Conservation (phyloP, 2,113 vertebrate species). For the Saccopteryx leptura region DNA sequence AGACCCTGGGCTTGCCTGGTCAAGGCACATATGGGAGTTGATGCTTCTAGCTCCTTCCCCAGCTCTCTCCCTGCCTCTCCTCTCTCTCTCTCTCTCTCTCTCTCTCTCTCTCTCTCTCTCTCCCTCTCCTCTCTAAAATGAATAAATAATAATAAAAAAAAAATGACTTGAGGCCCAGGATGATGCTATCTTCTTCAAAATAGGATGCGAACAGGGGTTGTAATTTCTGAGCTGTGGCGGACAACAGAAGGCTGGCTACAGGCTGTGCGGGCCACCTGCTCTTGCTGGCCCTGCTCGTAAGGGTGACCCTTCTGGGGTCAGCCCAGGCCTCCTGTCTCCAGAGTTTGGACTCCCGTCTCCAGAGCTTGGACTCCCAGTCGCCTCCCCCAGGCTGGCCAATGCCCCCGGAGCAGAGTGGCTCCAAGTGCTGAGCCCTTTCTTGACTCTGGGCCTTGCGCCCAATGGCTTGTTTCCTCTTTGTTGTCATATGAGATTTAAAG, state of each 20-base stretch:
- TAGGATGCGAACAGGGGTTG: not conserved
- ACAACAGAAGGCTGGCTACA: too few species aligned
- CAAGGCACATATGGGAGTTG: too few species aligned
- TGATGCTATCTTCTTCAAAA: not conserved
- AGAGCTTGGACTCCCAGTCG: not conserved
- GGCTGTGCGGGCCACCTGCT: not conserved
- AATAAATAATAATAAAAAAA: too few species aligned
- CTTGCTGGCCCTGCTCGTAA: not conserved
- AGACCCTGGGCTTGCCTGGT: too few species aligned
- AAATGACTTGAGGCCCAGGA: not conserved
- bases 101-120: too few species aligned
- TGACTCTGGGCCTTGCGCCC: not conserved
- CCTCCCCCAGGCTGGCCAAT: not conserved
- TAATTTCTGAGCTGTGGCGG: not conserved
- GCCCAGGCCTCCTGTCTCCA: not conserved
- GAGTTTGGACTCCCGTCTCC: not conserved
- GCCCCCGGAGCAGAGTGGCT: not conserved
- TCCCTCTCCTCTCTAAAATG: too few species aligned
- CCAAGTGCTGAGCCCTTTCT: not conserved
- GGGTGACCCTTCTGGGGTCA: not conserved
- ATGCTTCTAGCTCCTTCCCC: too few species aligned
- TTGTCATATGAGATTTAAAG: rapidly evolving
- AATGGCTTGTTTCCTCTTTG: not conserved
- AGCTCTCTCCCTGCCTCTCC: too few species aligned
- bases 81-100: too few species aligned